phyloP scores from a whole-genome alignment of 2,888 invertebrate species.

The Alitta virens region DNA sequence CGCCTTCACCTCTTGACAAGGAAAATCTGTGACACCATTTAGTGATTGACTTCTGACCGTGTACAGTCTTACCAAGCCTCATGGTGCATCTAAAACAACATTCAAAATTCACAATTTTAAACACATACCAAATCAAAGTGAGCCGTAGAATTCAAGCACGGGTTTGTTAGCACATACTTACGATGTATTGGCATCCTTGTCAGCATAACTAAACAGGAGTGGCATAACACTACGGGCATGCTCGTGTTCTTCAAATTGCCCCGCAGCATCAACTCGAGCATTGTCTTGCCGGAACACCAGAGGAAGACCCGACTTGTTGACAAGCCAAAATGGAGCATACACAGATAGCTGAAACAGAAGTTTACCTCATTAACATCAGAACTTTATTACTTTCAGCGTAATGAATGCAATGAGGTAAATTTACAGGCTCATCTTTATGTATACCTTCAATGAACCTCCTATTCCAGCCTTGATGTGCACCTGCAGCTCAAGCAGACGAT shows the following conservation, averaged over 20 bases:
- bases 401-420: too few relatives aligned
- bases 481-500: constrained; percentile 73
- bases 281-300: constrained; percentile 85
- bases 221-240: constrained; percentile 88
- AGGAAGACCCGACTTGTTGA: constrained; percentile 95
- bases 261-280: constrained; percentile 61
- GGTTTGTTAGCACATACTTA: too few relatives aligned
- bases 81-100: constrained; percentile 50
- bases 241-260: constrained; percentile 94
- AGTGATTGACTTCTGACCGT: constrained; percentile 54
- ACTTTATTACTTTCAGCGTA: too few relatives aligned
- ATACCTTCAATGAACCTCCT: constrained; percentile 66
- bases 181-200: constrained; percentile 69
- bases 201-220: constrained; percentile 88
- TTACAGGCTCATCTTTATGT: too few relatives aligned
- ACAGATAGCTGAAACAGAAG: constrained; percentile 66
- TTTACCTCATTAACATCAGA: too few relatives aligned
- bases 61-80: constrained; percentile 72
- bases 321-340: constrained; percentile 88
- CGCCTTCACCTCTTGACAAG: constrained; percentile 75
- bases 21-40: constrained; percentile 78
- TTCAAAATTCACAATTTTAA: neutral
- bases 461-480: constrained; percentile 66
- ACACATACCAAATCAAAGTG: too few relatives aligned
- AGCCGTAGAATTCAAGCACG: too few relatives aligned